These are phyloP conservation scores for Myioborus melanocephalus DNA, from an alignment of 2,797 vertebrate genomes.

Conservation along the genomic window DNA sequence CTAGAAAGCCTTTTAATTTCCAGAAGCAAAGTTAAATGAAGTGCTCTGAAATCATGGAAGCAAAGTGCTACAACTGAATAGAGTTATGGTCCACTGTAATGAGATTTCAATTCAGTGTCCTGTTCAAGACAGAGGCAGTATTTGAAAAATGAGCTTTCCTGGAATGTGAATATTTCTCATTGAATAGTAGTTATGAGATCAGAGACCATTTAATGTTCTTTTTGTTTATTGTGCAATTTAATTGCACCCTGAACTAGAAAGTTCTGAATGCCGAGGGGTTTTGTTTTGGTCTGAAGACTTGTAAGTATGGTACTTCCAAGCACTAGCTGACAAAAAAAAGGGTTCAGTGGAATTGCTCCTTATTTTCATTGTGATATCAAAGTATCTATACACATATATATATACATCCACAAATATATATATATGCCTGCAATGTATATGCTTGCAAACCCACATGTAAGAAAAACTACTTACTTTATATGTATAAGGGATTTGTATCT, in stretches of 20 bases:
- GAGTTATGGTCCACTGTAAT: neutral
- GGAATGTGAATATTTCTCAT: neutral
- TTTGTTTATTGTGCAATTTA: neutral
- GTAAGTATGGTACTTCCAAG: neutral
- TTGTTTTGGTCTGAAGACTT: neutral
- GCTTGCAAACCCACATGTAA: neutral
- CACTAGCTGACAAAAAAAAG: neutral
- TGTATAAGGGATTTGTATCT: neutral
- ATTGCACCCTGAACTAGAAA: neutral
- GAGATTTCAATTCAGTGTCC: neutral
- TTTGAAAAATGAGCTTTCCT: constrained; percentile 23
- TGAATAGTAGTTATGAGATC: neutral
- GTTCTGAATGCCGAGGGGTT: neutral
- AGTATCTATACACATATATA: neutral
- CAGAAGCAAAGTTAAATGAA: neutral
- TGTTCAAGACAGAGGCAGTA: neutral
- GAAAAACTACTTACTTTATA: neutral
- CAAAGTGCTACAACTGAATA: neutral
- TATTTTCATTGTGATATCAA: neutral
- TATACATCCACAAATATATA: neutral
- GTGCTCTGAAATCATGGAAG: neutral
- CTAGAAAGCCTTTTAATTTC: neutral
- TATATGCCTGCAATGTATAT: neutral
- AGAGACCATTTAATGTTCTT: neutral
- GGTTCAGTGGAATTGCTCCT: neutral